These are phyloP conservation scores for Myotis planiceps DNA, from an alignment of 2,797 vertebrate genomes.

Conservation along the genomic window DNA sequence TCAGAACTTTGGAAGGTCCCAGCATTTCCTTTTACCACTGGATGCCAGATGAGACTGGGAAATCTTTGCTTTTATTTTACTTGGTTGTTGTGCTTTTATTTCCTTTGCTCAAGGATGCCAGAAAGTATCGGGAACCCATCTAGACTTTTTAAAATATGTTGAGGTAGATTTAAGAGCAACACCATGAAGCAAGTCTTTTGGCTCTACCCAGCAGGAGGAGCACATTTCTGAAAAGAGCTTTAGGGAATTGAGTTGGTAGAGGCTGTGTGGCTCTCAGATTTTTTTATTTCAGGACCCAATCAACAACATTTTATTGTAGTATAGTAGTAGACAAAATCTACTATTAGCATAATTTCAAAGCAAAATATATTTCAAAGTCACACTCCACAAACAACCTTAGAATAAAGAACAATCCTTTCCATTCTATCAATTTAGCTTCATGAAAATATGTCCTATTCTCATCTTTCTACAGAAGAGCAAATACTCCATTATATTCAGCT, in stretches of 20 bases:
- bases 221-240: not conserved
- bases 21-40: not conserved
- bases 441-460: not conserved
- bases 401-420: not conserved
- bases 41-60: not conserved
- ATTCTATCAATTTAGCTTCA: not conserved
- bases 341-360: not conserved
- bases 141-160: not conserved
- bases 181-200: not conserved
- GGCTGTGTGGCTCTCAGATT: not conserved
- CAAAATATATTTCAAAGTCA: conserved; percentile 10
- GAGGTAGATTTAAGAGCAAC: not conserved
- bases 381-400: not conserved
- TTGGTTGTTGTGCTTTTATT: not conserved
- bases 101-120: not conserved
- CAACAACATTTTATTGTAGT: not conserved
- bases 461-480: not conserved
- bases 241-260: not conserved
- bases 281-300: not conserved
- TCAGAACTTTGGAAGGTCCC: not conserved
- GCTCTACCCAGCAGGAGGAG: not conserved
- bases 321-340: not conserved
- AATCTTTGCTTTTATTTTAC: not conserved
- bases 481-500: not conserved
- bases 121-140: not conserved